Conservation (phyloP, 2,888 invertebrate species). For the Xestia sexstrigata region DNA sequence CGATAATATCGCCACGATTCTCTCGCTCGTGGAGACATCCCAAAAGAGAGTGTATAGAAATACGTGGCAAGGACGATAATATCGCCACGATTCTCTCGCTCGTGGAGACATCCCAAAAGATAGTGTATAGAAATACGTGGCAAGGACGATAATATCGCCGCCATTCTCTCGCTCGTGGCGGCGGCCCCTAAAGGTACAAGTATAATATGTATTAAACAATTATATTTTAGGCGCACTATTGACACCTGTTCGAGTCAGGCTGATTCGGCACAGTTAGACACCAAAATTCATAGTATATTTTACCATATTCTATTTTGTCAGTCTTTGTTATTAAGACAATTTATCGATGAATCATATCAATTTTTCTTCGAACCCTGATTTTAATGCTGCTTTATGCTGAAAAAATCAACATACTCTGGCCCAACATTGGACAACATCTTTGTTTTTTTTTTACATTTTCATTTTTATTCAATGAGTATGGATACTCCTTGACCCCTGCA, state of each 20-base stretch:
- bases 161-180: no score
- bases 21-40: no score
- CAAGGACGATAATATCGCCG: no score
- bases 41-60: no score
- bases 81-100: no score
- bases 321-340: background rate
- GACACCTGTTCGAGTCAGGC: background rate
- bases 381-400: slow-evolving; percentile 30
- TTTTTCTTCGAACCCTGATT: background rate
- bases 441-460: slow-evolving; percentile 46
- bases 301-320: background rate
- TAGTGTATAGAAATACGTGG: no score
- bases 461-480: slow-evolving; percentile 23
- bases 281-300: background rate
- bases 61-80: no score
- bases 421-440: slow-evolving; percentile 10
- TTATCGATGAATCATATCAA: background rate
- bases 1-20: no score
- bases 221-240: background rate
- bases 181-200: no score
- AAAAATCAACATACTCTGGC: slow-evolving; percentile 32
- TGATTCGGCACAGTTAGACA: background rate
- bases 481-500: slow-evolving; percentile 16
- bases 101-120: no score
- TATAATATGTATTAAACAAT: no score